Evolutionary conservation across 2,113 vertebrate species (phyloP), one percentile per base, ranked within the genome.

Genomic region (Ictalurus punctatus): DNA sequence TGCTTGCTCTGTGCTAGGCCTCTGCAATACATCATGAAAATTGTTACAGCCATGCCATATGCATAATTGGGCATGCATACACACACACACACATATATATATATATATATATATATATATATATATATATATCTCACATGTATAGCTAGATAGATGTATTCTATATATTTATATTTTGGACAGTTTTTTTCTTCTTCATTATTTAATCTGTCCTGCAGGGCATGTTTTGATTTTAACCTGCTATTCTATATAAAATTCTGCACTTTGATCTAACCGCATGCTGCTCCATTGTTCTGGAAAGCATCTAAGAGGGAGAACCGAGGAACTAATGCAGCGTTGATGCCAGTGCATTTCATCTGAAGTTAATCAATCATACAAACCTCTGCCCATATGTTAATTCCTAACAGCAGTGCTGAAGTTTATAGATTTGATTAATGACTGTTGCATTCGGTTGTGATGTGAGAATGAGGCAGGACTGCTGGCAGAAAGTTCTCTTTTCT

Each of bases 21-120:
- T 61, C 81, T 76, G 79, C 67, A 83, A 30, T 90, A 52, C 25
- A 83, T 90, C 56, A 67, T 63, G 69, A 71, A 73, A 83, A 76
- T 6, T 40, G 34, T 81, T 74, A n/a, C 48, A 88, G 37, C 19
- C 21, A 63, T 34, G 56, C 34, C 6, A 48, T 48, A 48, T 48
- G 44, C 44, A 48, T 44, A 44, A 44, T 44, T 44, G 40, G 40
- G 4, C 40, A 44, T 44, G 40, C 40, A 44, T 44, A 44, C 40
- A 44, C 40, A 44, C 40, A 44, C 44, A 48, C 40, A 40, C 40
- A 40, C 40, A 40, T 40, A 40, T 40, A 40, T 40, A 40, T 40
- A 40, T 40, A 40, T 40, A 40, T 40, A 40, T 40, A 40, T 40
- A 40, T 40, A 40, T 40, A 40, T 40, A 40, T 40, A 40, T 40